Evolutionary conservation across 2,113 vertebrate species (phyloP), one percentile per base, ranked within the genome.

Genomic region (Siphamia tubifer): DNA sequence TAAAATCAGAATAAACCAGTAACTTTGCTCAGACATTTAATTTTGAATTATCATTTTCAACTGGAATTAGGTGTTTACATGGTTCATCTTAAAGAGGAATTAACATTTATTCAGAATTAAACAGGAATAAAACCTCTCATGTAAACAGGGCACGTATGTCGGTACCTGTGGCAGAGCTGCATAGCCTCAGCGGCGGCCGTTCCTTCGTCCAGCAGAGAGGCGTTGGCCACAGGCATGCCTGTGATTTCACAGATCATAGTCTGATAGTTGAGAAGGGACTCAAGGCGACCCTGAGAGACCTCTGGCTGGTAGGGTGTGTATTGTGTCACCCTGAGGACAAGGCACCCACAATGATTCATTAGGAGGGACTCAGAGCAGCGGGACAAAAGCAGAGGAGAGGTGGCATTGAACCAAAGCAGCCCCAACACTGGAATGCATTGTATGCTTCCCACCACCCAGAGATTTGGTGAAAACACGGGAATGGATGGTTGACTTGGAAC

Each of bases 281-380:
- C 98, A 84, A 99, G 85, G 54, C 98, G 94, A 13, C 98, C 98
- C 81, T 99, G 98, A 12, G 98, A 92, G 2, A 99, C 96, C 79
- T 99, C 97, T 0, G 98, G 96, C 83, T 99, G 98, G 84, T 99
- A 99, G 2, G 98, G 98, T 0, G 98, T 99, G 75, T 99, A 99
- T 84, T 99, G 98, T 3, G 97, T 99, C 73, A 99, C 91, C 98
- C 98, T 99, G 84, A 11, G 23, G 30, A 45, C 20, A 56, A 52
- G 28, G 39, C 5, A 7, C 12, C 21, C 6, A 20, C 43, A 54
- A 28, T 68, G 45, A 66, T 3, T 63, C 49, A 49, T 40, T 36
- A 24, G 40, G n/a, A 52, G 52, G 0, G 4, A 38, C 27, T 36
- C 10, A 8, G 43, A 39, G 39, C 44, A 44, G 1, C 1, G 61